Conservation (phyloP, 2,797 vertebrate species). For the Sarcoramphus papa region DNA sequence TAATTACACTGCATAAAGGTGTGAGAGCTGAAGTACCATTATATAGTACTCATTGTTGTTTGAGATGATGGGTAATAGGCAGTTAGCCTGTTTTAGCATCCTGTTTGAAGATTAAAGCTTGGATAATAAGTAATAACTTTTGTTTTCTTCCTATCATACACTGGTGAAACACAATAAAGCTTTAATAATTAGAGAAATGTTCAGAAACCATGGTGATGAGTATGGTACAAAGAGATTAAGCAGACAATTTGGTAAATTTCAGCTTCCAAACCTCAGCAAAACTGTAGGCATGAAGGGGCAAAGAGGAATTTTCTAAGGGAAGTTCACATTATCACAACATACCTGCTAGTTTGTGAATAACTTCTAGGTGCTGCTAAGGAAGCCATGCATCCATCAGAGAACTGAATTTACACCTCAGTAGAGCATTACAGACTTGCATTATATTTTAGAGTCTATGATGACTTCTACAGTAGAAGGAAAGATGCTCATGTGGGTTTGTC, state of each 20-base stretch:
- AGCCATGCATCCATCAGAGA: background rate
- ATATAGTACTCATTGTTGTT: background rate
- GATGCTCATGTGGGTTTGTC: background rate
- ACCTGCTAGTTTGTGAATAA: background rate
- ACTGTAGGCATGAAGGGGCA: background rate
- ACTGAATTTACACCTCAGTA: background rate
- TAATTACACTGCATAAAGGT: background rate
- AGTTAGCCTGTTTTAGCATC: background rate
- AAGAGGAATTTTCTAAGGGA: background rate
- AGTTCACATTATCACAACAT: background rate
- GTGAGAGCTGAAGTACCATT: background rate
- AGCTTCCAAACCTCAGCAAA: background rate
- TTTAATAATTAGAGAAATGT: background rate
- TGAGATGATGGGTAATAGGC: background rate
- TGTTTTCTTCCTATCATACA: background rate
- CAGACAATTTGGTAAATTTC: background rate
- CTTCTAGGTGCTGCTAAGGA: background rate
- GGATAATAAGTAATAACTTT: background rate
- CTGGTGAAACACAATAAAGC: background rate
- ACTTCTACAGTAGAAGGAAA: background rate
- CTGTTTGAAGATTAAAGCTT: constrained; percentile 39
- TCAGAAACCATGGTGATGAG: background rate
- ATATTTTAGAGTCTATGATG: background rate
- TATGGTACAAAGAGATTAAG: background rate
- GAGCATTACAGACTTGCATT: background rate